Conservation (phyloP, 2,113 vertebrate genomes). For the Erythrolamprus reginae region DNA sequence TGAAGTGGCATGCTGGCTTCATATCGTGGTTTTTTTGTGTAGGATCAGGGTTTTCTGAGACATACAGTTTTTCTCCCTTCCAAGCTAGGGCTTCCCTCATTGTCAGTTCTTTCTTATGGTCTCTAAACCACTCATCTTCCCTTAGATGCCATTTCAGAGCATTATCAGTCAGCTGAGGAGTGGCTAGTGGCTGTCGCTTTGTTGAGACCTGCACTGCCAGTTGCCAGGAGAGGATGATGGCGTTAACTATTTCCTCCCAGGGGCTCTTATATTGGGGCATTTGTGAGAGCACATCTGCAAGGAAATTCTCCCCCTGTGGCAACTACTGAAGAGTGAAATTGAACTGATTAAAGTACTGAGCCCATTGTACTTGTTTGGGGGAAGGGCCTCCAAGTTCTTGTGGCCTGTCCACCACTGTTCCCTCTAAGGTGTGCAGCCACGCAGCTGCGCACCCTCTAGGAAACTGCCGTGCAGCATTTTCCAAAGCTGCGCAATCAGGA, state of each 20-base stretch:
- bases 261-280: not conserved
- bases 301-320: not conserved
- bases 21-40: too few relatives aligned
- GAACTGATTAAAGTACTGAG: not conserved
- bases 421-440: too few relatives aligned
- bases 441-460: too few relatives aligned
- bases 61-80: too few relatives aligned
- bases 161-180: not conserved
- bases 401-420: too few relatives aligned
- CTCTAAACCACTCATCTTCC: not conserved
- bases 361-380: not conserved
- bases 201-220: not conserved
- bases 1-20: too few relatives aligned
- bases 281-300: not conserved
- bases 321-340: not conserved
- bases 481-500: too few relatives aligned
- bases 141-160: too few relatives aligned
- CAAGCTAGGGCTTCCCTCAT: too few relatives aligned
- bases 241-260: not conserved
- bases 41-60: too few relatives aligned
- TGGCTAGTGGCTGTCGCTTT: not conserved
- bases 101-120: not conserved
- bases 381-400: not conserved
- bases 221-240: not conserved
- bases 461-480: too few relatives aligned